Evolutionary conservation across 2,113 vertebrate species (phyloP), one percentile per base, ranked within the genome.

Genomic region (Dipodomys merriami): DNA sequence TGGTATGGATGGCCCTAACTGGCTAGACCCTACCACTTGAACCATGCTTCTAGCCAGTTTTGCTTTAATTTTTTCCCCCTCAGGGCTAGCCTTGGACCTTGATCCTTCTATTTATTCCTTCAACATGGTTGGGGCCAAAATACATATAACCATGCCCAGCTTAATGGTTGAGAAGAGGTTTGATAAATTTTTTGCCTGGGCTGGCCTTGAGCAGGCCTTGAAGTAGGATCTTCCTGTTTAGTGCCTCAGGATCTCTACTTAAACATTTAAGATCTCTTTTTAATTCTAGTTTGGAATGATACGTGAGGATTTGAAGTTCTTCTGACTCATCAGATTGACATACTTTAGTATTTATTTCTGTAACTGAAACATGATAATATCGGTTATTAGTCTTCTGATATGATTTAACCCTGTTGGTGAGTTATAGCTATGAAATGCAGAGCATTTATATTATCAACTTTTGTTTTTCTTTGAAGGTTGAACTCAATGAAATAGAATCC

Each of bases 401-500:
- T 88, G 68, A 49, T 83, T 30, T 49, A 81, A 30, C 19, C n/a
- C 19, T 90, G 20, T 23, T 72, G 81, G 33, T 81, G 49, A 93
- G 49, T 91, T 72, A 29, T 69, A 23, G 68, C 15, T 84, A 46
- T 8, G 86, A 74, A 83, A 72, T 85, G 39, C 33, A 86, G 20
- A 85, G n/a, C 0, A 39, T 30, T 77, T 80, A 35, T 65, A 13
- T 84, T 81, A 33, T 68, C 16, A 88, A 25, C 12, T 77, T 92
- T 16, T 74, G 8, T 86, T 91, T 68, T 46, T 53, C 85, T 93
- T 96, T 94, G 33, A 97, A 99, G 99, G 98, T 99, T 96, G 99
- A 99, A 97, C 95, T 99, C 96, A 99, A 99, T 82, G 99, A 99
- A 97, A 99, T 99, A 20, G 99, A 99, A 98, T 99, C 99, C 0